phyloP scores from a whole-genome alignment of 2,113 vertebrate genomes.

The Cyprinus carpio region DNA sequence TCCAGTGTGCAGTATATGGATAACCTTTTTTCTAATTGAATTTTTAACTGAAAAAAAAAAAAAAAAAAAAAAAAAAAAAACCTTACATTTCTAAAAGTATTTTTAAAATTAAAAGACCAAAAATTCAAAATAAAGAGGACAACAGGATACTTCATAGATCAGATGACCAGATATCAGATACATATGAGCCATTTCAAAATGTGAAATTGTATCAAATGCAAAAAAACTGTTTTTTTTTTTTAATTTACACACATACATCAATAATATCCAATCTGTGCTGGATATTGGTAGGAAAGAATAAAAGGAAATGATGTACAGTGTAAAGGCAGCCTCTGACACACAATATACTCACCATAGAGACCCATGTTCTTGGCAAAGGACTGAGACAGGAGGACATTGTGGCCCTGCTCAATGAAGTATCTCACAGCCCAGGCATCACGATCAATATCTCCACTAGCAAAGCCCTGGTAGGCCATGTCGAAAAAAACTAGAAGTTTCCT shows the following conservation, averaged over 20 bases:
- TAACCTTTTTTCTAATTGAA: neutral
- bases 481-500: slow-evolving; percentile 80
- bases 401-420: slow-evolving; percentile 92
- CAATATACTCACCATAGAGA: slow-evolving; percentile 86
- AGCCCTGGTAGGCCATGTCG: slow-evolving; percentile 96
- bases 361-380: slow-evolving; percentile 99
- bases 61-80: too few relatives aligned
- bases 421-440: slow-evolving; percentile 95
- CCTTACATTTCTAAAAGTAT: too few relatives aligned
- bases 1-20: neutral
- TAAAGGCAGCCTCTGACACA: neutral
- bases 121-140: neutral
- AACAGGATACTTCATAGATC: neutral
- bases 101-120: neutral
- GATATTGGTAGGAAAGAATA: neutral
- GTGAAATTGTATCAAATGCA: too few relatives aligned
- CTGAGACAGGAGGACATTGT: slow-evolving; percentile 88
- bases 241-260: neutral
- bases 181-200: too few relatives aligned
- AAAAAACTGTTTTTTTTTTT: neutral
- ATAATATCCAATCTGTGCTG: neutral
- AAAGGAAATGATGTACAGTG: neutral
- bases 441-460: slow-evolving; percentile 94
- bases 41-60: neutral
- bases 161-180: neutral